These are phyloP conservation scores for Salarias fasciatus DNA, from an alignment of 2,797 vertebrate species.

Conservation along the genomic window DNA sequence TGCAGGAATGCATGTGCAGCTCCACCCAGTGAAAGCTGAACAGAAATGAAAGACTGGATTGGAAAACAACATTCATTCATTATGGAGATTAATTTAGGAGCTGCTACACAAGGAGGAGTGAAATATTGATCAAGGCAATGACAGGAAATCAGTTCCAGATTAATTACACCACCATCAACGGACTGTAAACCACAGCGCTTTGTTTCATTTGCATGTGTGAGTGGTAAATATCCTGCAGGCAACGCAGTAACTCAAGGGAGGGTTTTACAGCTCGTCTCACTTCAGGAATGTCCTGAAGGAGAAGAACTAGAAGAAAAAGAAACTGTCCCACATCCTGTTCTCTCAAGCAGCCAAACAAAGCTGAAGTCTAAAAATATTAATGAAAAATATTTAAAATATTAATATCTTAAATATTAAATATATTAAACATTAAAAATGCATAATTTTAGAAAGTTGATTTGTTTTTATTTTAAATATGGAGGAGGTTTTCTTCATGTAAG, in stretches of 20 bases:
- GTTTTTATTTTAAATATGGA: too few relatives aligned
- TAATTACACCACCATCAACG: constrained; percentile 36
- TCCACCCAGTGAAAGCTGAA: constrained; percentile 8
- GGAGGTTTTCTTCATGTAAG: too few relatives aligned
- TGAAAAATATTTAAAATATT: too few relatives aligned
- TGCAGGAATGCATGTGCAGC: constrained; percentile 18
- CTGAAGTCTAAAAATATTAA: too few relatives aligned
- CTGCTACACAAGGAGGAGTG: constrained; percentile 46
- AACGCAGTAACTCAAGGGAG: background rate
- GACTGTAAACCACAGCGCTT: constrained; percentile 30
- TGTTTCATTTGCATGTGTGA: constrained; percentile 48
- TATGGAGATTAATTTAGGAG: constrained; percentile 51
- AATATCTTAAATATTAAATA: too few relatives aligned
- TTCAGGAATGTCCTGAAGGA: too few relatives aligned
- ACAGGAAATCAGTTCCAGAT: constrained; percentile 51
- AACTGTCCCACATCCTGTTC: too few relatives aligned
- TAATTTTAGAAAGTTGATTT: too few relatives aligned
- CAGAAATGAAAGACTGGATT: constrained; percentile 4
- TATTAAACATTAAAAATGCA: too few relatives aligned
- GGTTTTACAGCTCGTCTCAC: too few relatives aligned
- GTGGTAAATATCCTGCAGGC: background rate
- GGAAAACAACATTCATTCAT: constrained; percentile 18
- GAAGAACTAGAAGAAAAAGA: too few relatives aligned
- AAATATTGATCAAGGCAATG: constrained; percentile 51
- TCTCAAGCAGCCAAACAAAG: too few relatives aligned